Percentiles rank a stretch among this genome's conserved stretches.
phyloP scores from a whole-genome alignment of 2,797 vertebrate species.

The Selene dorsalis region DNA sequence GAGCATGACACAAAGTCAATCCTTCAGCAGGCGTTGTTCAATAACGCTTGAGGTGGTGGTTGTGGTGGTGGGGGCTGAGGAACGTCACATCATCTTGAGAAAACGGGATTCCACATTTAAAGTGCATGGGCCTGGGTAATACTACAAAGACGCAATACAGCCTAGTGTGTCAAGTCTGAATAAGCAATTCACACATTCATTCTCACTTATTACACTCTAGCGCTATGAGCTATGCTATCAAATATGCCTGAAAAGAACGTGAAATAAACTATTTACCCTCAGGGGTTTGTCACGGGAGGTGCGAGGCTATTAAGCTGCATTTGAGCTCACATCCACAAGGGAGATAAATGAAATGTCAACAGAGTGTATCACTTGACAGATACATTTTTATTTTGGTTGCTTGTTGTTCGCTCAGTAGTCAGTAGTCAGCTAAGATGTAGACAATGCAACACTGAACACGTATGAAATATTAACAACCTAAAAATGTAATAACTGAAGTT shows the following conservation, averaged over 20 bases:
- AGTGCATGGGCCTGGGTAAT: slow-evolving; percentile 37
- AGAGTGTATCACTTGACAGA: slow-evolving; percentile 48
- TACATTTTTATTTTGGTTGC: slow-evolving; percentile 49
- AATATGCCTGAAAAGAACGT: slow-evolving; percentile 32
- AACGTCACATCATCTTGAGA: slow-evolving; percentile 62
- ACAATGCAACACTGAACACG: slow-evolving; percentile 51
- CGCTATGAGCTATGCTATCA: slow-evolving; percentile 46
- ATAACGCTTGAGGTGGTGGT: slow-evolving; percentile 37
- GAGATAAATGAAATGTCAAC: slow-evolving; percentile 50
- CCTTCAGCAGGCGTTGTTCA: slow-evolving; percentile 47
- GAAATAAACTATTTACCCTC: slow-evolving; percentile 50
- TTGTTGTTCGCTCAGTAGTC: slow-evolving; percentile 43
- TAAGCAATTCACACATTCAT: slow-evolving; percentile 38
- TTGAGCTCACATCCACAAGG: slow-evolving; percentile 42
- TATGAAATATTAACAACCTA: slow-evolving; percentile 64
- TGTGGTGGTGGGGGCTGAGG: slow-evolving; percentile 24
- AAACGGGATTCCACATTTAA: slow-evolving; percentile 61
- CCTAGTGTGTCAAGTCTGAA: slow-evolving; percentile 39
- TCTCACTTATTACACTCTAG: slow-evolving; percentile 43
- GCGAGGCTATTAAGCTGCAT: slow-evolving; percentile 45
- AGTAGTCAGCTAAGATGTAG: slow-evolving; percentile 43
- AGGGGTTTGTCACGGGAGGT: slow-evolving; percentile 32
- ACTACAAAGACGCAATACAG: slow-evolving; percentile 45
- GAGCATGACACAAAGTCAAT: slow-evolving; percentile 65
- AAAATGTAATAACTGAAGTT: slow-evolving; percentile 50